Percentiles rank a stretch among this genome's conserved stretches.
Evolutionary conservation across 2,113 vertebrate species (phyloP).

Genomic region (Ia io): DNA sequence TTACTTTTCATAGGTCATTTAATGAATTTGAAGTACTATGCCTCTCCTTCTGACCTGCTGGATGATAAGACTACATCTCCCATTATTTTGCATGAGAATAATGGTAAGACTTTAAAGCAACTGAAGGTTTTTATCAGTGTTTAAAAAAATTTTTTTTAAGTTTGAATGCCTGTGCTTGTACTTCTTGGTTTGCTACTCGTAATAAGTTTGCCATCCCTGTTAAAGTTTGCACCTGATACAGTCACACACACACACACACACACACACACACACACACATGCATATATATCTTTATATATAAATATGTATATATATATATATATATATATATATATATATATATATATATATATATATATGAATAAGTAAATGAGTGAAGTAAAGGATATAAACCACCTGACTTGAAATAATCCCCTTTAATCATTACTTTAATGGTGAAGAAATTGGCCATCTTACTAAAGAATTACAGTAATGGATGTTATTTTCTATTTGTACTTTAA

Average conservation of each 20-base stretch:
- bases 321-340: not conserved
- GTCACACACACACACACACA: not conserved
- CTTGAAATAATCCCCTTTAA: not conserved
- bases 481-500: constrained; percentile 32
- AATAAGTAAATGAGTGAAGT: constrained; percentile 9
- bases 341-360: not conserved
- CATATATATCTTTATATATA: no score
- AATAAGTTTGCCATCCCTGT: not conserved
- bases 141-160: constrained; percentile 8
- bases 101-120: constrained; percentile 78
- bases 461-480: not conserved
- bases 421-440: not conserved
- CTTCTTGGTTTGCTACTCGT: constrained; percentile 31
- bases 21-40: constrained; percentile 96
- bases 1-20: constrained; percentile 87
- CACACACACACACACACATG: not conserved
- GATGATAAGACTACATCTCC: constrained; percentile 90
- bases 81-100: constrained; percentile 89
- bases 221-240: not conserved
- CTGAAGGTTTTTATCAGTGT: not conserved
- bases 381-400: not conserved
- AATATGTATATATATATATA: not conserved
- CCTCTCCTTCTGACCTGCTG: constrained; percentile 96
- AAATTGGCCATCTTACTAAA: not conserved
- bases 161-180: not conserved